These are phyloP conservation scores for Ellobium chinense DNA, from an alignment of 2,888 invertebrate genomes.

Conservation along the genomic window DNA sequence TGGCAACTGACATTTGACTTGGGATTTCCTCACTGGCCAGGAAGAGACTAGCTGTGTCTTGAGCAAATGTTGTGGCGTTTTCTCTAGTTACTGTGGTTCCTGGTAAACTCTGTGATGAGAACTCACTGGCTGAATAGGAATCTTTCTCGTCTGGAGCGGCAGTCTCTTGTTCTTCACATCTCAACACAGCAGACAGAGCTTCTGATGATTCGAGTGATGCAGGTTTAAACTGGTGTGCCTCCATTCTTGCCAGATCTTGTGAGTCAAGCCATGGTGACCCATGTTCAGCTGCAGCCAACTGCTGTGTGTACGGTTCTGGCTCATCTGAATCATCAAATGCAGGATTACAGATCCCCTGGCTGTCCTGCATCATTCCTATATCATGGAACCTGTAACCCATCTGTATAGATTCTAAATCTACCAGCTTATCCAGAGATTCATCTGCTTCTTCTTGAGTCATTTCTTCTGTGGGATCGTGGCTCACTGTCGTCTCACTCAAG, in stretches of 20 bases:
- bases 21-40: neutral
- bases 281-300: no score
- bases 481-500: neutral
- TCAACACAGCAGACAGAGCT: neutral
- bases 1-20: no score
- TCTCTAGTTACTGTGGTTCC: neutral
- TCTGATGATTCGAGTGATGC: neutral
- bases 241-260: neutral
- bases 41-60: neutral
- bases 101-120: neutral
- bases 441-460: slow-evolving; percentile 24
- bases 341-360: slow-evolving; percentile 40
- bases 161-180: neutral
- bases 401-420: slow-evolving; percentile 31
- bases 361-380: slow-evolving; percentile 36
- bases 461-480: neutral
- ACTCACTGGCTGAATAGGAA: neutral
- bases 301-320: neutral
- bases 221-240: neutral
- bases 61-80: neutral
- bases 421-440: slow-evolving; percentile 38
- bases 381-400: slow-evolving; percentile 44
- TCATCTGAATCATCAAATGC: slow-evolving; percentile 45
- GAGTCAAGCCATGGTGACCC: neutral
- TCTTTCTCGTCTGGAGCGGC: neutral